Base-by-base conservation (phyloP, 2,113 vertebrate species). In the Melanerpes formicivorus region DNA sequence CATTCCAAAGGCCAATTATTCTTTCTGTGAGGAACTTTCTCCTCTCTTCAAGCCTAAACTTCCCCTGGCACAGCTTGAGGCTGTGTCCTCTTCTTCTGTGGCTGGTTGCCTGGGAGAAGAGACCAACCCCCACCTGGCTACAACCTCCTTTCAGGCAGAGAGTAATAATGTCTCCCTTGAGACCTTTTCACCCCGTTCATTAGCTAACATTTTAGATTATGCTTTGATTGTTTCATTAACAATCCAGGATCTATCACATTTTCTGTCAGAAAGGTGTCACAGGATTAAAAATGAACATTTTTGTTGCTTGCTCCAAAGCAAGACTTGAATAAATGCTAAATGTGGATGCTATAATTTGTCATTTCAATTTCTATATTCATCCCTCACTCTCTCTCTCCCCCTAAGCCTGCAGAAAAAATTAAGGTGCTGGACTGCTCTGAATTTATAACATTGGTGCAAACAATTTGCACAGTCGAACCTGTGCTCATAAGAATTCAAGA, bases 351-450 rank as follows among this genome's bases (percentile, higher is more conserved):
- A 66, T 58, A 58, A 66, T 54, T 72, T 50, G 23, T 29, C 10
- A 23, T 66, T 80, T 90, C 67, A 40, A 48, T 6, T 64, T 89
- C 27, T 65, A 2, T 37, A 22, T 48, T 70, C 9, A 56, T 40
- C 42, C 0, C 4, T 62, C 10, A 6, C 17, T 58, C 42, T 72
- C 29, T 5, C 6, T 5, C 6, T 3, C 2, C 32, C 5, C 9
- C 7, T 10, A 37, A 37, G 37, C 37, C 37, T 37, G 37, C 37
- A 37, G 37, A 37, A 37, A 37, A 37, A 37, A 37, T 37, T 37
- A 40, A 11, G 2, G 15, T 71, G 8, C 18, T 59, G 60, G 5
- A 5, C 22, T 65, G 32, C 18, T 85, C 52, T 54, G 52, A 54
- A 26, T 54, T 26, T 25, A 46, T 17, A 46, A 17, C 11, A 46